These are phyloP conservation scores for Lethocerus indicus DNA, from an alignment of 1,140 invertebrate species.

Conservation along the genomic window DNA sequence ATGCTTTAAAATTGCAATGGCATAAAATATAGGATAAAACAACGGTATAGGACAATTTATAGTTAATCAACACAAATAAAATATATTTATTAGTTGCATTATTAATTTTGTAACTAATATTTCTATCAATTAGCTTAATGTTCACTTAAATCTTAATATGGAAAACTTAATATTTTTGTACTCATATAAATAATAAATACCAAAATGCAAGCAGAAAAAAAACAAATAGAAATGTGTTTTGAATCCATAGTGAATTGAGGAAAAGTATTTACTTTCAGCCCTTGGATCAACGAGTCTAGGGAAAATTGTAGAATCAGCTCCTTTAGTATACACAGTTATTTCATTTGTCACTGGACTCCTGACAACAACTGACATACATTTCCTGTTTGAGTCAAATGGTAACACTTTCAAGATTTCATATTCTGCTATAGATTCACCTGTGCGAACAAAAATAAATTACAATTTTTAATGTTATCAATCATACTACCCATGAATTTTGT, in stretches of 20 bases:
- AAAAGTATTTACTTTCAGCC: constrained; percentile 20
- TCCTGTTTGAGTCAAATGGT: constrained; percentile 84
- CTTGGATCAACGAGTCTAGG: constrained; percentile 34
- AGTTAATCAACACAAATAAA: too few relatives aligned
- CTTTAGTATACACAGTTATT: constrained; percentile 79
- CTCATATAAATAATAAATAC: background rate
- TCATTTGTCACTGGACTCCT: constrained; percentile 47
- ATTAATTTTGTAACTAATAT: too few relatives aligned
- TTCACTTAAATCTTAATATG: background rate
- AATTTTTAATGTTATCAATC: too few relatives aligned
- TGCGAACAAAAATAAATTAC: constrained; percentile 24
- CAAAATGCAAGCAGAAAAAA: background rate
- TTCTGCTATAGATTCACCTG: constrained; percentile 45
- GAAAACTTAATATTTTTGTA: background rate
- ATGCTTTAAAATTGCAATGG: too few relatives aligned
- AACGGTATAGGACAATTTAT: too few relatives aligned
- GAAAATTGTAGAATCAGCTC: constrained; percentile 73
- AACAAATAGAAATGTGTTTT: constrained; percentile 1
- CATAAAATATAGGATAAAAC: too few relatives aligned
- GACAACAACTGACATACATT: constrained; percentile 90
- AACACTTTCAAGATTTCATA: constrained; percentile 79
- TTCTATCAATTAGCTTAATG: too few relatives aligned
- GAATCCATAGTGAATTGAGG: background rate
- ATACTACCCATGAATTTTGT: too few relatives aligned
- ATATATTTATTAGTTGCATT: too few relatives aligned